A percentile compares a stretch with the other conserved stretches of the same genome.
Conservation (phyloP, 2,113 vertebrate species). For the Indicator maculatus region DNA sequence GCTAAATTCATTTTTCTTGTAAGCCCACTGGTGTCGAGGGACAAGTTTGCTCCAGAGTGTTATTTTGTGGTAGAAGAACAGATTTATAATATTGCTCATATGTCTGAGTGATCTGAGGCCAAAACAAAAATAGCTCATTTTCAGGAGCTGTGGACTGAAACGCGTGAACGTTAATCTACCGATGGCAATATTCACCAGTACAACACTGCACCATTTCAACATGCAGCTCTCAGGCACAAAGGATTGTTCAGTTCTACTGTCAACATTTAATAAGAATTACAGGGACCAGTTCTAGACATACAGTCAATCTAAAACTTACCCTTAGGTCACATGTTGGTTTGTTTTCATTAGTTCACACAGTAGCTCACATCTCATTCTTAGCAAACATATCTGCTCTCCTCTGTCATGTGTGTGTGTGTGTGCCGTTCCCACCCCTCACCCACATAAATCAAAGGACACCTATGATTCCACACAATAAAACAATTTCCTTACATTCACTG, state of each 20-base stretch:
- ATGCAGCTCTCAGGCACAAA: conserved; percentile 28
- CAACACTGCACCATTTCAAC: neutral
- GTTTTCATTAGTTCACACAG: neutral
- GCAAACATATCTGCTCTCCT: neutral
- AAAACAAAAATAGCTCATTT: conserved; percentile 48
- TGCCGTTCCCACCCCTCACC: no score
- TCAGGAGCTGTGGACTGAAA: conserved; percentile 61
- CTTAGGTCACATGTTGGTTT: neutral
- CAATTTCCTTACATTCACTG: conserved; percentile 85
- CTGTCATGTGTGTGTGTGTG: no score
- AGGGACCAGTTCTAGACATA: neutral
- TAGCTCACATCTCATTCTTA: neutral
- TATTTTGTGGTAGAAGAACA: conserved; percentile 31
- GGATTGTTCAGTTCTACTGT: neutral
- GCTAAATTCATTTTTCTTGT: conserved; percentile 10
- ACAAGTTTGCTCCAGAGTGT: conserved; percentile 27
- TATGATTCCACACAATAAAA: neutral
- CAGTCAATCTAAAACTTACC: neutral
- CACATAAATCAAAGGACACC: neutral
- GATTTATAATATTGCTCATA: conserved; percentile 40
- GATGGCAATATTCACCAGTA: neutral
- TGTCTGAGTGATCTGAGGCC: conserved; percentile 40
- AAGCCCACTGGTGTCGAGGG: conserved; percentile 23
- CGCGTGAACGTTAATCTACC: neutral
- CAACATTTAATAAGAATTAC: neutral